Evolutionary conservation across 2,888 invertebrate genomes (phyloP).

Genomic region (Muscina levida): DNA sequence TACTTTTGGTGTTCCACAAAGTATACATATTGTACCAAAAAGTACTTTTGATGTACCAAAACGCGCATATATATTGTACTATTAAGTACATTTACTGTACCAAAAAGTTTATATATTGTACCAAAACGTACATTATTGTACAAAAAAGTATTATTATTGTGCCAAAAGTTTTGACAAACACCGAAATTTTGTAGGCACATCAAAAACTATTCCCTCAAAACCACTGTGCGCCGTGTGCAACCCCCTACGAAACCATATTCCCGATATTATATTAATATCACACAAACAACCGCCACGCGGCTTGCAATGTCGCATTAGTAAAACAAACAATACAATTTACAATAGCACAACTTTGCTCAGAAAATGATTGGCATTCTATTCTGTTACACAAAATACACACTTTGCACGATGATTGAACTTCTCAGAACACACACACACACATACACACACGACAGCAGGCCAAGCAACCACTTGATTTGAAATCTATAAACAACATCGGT

Average conservation of each 20-base stretch:
- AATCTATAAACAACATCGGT: neutral
- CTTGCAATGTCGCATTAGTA: neutral
- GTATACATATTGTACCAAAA: too few relatives aligned
- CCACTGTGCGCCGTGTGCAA: neutral
- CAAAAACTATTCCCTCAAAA: too few relatives aligned
- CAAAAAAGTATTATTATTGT: too few relatives aligned
- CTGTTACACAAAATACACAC: constrained; percentile 23
- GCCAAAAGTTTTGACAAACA: too few relatives aligned
- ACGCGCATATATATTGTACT: too few relatives aligned
- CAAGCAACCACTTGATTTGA: constrained; percentile 13
- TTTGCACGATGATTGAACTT: constrained; percentile 26
- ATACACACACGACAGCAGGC: too few relatives aligned
- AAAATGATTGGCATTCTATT: constrained; percentile 40
- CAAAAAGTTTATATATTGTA: too few relatives aligned
- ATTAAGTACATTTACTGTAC: too few relatives aligned
- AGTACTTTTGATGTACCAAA: too few relatives aligned
- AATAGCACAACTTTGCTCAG: neutral
- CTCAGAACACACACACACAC: constrained; percentile 10
- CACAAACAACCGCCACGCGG: neutral
- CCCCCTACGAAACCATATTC: neutral
- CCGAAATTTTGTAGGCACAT: too few relatives aligned
- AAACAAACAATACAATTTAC: constrained; percentile 11
- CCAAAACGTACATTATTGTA: too few relatives aligned
- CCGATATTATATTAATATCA: neutral
- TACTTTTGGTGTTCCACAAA: too few relatives aligned